phyloP scores from a whole-genome alignment of 2,888 invertebrate species.

The Rhabditoides inermis region DNA sequence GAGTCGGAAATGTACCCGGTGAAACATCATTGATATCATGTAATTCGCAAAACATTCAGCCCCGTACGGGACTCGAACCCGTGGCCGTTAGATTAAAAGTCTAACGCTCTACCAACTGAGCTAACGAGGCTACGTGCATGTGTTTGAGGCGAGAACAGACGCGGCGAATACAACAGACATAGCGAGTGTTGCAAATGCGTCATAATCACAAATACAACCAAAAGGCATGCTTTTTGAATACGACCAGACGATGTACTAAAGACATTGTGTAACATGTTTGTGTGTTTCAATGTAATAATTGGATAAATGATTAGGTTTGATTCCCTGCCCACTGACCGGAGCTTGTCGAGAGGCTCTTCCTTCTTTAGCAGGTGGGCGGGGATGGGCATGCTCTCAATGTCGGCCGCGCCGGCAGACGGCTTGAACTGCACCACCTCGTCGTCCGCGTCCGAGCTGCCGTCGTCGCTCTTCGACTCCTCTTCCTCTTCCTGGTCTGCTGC shows the following conservation, averaged over 20 bases:
- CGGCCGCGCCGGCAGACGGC: slow-evolving; percentile 15
- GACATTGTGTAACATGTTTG: too few relatives aligned
- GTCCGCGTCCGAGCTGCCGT: slow-evolving; percentile 19
- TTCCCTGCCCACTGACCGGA: slow-evolving; percentile 16
- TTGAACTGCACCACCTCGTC: slow-evolving; percentile 53
- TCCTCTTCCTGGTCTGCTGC: slow-evolving; percentile 17
- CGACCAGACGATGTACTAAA: too few relatives aligned
- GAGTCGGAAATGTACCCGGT: too few relatives aligned
- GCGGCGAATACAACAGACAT: too few relatives aligned
- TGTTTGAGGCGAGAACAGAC: too few relatives aligned
- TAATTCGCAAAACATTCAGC: not conserved
- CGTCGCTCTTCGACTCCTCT: slow-evolving; percentile 21
- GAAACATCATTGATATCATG: too few relatives aligned
- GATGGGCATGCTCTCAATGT: slow-evolving; percentile 46
- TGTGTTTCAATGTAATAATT: too few relatives aligned
- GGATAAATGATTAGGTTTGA: not conserved
- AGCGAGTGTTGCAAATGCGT: too few relatives aligned
- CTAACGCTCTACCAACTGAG: too few relatives aligned
- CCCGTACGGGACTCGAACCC: too few relatives aligned
- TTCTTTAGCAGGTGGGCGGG: slow-evolving; percentile 24
- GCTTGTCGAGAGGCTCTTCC: slow-evolving; percentile 49
- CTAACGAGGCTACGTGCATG: too few relatives aligned
- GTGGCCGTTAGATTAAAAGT: too few relatives aligned
- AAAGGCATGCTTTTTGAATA: not conserved
- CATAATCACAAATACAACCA: not conserved